phyloP scores from a whole-genome alignment of 2,888 invertebrate species.

The Cantharis nigra region DNA sequence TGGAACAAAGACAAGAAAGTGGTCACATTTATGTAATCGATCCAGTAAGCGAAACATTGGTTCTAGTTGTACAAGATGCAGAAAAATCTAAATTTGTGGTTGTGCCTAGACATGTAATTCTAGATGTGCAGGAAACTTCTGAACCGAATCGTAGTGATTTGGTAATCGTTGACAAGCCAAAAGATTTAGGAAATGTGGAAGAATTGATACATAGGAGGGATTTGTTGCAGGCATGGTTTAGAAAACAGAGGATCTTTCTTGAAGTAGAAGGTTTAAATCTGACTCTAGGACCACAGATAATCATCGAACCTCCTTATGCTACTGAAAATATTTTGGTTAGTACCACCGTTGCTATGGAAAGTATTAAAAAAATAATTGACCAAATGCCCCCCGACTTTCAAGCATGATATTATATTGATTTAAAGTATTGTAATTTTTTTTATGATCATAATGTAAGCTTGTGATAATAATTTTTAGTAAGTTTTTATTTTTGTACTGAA shows the following conservation, averaged over 20 bases:
- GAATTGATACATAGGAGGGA: slow-evolving; percentile 3
- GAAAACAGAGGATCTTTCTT: slow-evolving; percentile 48
- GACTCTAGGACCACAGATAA: slow-evolving; percentile 49
- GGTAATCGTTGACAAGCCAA: neutral
- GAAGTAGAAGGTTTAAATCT: slow-evolving; percentile 48
- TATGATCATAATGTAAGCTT: neutral
- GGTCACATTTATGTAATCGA: slow-evolving; percentile 46
- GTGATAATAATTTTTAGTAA: neutral
- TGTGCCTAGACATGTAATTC: slow-evolving; percentile 41
- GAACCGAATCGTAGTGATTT: slow-evolving; percentile 33
- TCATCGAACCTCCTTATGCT: slow-evolving; percentile 52
- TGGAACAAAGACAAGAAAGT: neutral
- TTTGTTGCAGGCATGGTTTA: slow-evolving; percentile 49
- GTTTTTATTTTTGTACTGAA: neutral
- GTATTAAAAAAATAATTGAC: slow-evolving; percentile 49
- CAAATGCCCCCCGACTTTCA: slow-evolving; percentile 46
- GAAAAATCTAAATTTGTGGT: slow-evolving; percentile 22
- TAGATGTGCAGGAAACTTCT: slow-evolving; percentile 38
- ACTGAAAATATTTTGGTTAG: slow-evolving; percentile 50
- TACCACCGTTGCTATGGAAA: slow-evolving; percentile 51
- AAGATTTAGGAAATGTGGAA: neutral
- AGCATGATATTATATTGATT: slow-evolving; percentile 6
- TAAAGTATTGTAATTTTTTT: neutral
- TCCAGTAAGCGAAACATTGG: slow-evolving; percentile 48
- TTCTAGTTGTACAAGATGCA: slow-evolving; percentile 38